Base-by-base conservation (phyloP, 2,888 invertebrate genomes). In the Ormyrus labotus region DNA sequence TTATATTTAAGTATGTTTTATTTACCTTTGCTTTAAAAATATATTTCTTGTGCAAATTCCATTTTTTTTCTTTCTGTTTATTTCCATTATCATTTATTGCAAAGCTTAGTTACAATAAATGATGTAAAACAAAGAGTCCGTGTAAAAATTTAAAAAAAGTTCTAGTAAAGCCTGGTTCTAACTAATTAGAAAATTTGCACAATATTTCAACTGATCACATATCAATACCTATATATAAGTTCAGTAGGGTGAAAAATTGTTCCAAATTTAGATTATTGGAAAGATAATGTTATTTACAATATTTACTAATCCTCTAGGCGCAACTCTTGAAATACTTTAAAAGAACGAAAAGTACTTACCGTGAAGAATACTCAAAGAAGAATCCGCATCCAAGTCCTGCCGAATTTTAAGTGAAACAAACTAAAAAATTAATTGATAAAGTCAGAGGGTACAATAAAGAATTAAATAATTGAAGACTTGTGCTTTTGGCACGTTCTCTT, bases 241-340 rank as follows among this genome's bases (percentile, higher is more conserved):
- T 87, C 87, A 0, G 85, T 87, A 60, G 89, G 89, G 34, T 85
- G 88, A 63, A 84, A 80, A 71, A 86, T 87, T 69, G 34, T 88
- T 47, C 88, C 87, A 5, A 84, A 86, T 6, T 74, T 89, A 50
- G 83, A 77, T 79, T 89, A 86, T 64, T 89, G 89, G 88, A 77
- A 81, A 9, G 88, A 87, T 88, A 78, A 19, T 75, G 70, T 71
- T 80, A 72, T 7, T 70, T 19, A 65, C 48, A 6, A 58, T 60
- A 50, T 13, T 6, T 50, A 47, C 19, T 10, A n/a, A 51, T 45
- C 9, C 9, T 60, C 48, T 51, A 70, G 57, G 19, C 0, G 19
- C 19, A 19, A 19, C 19, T 19, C 19, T 19, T 19, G 19, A 19
- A 19, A 19, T 19, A 1, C 19, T 19, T 19, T 19, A 1, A 1